Evolutionary conservation across 2,113 vertebrate species (phyloP), one percentile per base, ranked within the genome.

Genomic region (Microtus montanus): DNA sequence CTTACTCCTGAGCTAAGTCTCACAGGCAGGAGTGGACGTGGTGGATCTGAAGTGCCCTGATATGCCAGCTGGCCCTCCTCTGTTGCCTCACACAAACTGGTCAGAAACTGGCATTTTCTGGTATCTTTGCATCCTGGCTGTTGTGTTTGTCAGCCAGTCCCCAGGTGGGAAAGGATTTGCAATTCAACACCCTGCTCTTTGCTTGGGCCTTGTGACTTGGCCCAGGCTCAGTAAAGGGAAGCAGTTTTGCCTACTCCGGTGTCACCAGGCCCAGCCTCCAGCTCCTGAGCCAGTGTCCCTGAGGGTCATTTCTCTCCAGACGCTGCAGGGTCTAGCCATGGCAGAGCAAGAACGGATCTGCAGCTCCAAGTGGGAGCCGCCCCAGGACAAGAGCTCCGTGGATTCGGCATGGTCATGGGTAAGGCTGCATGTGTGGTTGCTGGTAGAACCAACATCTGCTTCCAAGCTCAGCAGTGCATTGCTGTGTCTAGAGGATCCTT

Each of bases 361-460:
- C 15, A 24, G 79, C 35, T 79, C 94, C 26, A 13, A 24, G 44
- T 97, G 93, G 85, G 94, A 89, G 22, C 2, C 70, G 1, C 1
- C 84, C 0, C 85, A 13, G 58, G 77, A 24, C 90, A 96, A 95
- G 90, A 77, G 49, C 52, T 63, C n/a, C 33, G 87, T 44, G 54
- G 97, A 97, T 0, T 95, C 97, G 0, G 80, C 97, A 1, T 97
- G 97, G 97, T 97, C 97, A 0, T 97, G 97, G 97, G 97, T 97
- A 97, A 97, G 97, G 44, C 54, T 68, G 22, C 78, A 12, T 22
- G 49, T 30, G 66, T 30, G 66, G 83, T 73, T 44, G 0, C 22
- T 28, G 15, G 75, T 2, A 24, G 12, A 35, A 20, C 7, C 1
- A 38, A 61, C 75, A 19, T 41, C 41, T 33, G 52, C 41, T 71